These are phyloP conservation scores for Mimas tiliae DNA, from an alignment of 2,888 invertebrate species.

Conservation along the genomic window DNA sequence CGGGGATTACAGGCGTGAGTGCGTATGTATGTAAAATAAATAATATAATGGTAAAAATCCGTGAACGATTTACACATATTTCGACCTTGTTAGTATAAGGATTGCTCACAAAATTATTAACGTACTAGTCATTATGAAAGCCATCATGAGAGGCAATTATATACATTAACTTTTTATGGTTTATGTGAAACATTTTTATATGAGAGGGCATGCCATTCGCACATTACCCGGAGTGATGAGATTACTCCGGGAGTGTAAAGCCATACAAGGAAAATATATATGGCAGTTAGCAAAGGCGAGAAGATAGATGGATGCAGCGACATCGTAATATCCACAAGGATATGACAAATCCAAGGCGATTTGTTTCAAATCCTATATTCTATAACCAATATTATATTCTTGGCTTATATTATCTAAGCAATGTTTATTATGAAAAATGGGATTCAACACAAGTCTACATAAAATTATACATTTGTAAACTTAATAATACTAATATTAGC, in stretches of 20 bases:
- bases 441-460: too few relatives aligned
- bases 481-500: too few relatives aligned
- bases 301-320: slow-evolving; percentile 17
- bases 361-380: slow-evolving; percentile 30
- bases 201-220: slow-evolving; percentile 6
- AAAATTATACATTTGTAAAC: too few relatives aligned
- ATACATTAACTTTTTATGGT: slow-evolving; percentile 20
- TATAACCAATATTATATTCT: slow-evolving; percentile 7
- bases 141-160: slow-evolving; percentile 10
- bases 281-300: slow-evolving; percentile 2
- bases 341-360: slow-evolving; percentile 13
- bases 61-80: slow-evolving; percentile 11
- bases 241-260: slow-evolving; percentile 3
- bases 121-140: background rate
- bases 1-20: too few relatives aligned
- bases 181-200: slow-evolving; percentile 9
- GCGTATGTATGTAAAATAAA: too few relatives aligned
- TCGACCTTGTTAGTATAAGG: slow-evolving; percentile 1
- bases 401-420: background rate
- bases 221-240: slow-evolving; percentile 12
- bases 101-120: background rate
- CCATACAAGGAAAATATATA: slow-evolving; percentile 2
- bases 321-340: slow-evolving; percentile 15
- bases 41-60: too few relatives aligned
- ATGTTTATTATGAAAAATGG: background rate